Evolutionary conservation across 2,113 vertebrate species (phyloP), one percentile per base, ranked within the genome.

Genomic region (Prolemur simus): DNA sequence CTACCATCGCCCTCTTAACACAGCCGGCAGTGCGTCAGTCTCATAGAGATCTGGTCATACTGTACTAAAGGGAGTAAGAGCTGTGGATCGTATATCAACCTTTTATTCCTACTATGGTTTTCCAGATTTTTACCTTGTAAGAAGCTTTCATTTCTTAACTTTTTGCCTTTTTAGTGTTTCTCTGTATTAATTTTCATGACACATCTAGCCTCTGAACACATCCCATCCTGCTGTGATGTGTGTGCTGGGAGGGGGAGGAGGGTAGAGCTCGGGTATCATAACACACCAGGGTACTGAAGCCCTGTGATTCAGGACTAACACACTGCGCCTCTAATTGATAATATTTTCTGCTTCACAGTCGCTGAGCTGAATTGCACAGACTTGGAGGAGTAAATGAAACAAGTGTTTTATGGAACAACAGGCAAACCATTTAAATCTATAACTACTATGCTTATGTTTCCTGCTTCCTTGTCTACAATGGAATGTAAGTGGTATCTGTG

Each of bases 301-400:
- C 91, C 95, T 96, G 80, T 94, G 96, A 96, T 87, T 98, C 96
- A 97, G 93, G 83, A 89, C 84, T 47, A 68, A 76, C 91, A 18
- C 4, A 73, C 97, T 94, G 97, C 0, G 20, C 66, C 94, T 97
- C 87, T 98, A 95, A 98, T 97, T 97, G 97, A 97, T 98, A 97
- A 96, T 97, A 95, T 97, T 97, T 98, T 97, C 97, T 96, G 87
- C 97, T 96, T 98, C 97, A 97, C 95, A 97, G 96, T 97, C 87
- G 94, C 93, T 8, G 95, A 97, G 93, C 84, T 73, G 96, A 98
- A 84, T 85, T 90, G 94, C 91, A 78, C 58, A 95, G 91, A 94
- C 80, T 94, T 95, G 64, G 83, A 97, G 94, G 85, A 96, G 96
- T 97, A 98, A 94, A 84, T 49, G 96, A 96, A 97, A 98, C 96